Conservation (phyloP, 2,797 vertebrate species). For the Pangasius macronema region DNA sequence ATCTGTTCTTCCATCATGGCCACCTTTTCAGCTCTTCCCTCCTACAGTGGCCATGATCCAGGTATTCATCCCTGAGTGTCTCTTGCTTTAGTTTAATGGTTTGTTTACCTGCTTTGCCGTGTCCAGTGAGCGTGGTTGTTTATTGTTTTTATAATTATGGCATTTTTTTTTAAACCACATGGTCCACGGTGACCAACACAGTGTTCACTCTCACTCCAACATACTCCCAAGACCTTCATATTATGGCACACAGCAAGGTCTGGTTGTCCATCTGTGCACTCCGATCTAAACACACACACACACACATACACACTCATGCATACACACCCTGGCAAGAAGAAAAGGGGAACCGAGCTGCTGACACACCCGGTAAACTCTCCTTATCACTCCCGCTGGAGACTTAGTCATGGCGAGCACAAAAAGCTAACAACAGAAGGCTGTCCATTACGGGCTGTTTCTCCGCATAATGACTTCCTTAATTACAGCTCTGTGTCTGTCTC, state of each 20-base stretch:
- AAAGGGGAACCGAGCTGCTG: constrained; percentile 15
- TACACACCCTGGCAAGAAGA: constrained; percentile 16
- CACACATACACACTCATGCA: constrained; percentile 7
- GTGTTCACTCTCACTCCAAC: constrained; percentile 36
- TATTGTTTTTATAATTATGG: constrained; percentile 30
- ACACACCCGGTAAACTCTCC: constrained; percentile 34
- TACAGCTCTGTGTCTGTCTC: constrained; percentile 20
- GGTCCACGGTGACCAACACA: constrained; percentile 19
- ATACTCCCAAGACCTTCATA: constrained; percentile 36
- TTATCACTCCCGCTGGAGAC: constrained; percentile 23
- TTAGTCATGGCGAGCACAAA: background rate
- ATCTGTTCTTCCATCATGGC: constrained; percentile 34
- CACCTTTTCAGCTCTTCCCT: background rate
- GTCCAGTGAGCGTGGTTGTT: constrained; percentile 29
- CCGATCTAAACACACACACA: constrained; percentile 36
- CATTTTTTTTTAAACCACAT: constrained; percentile 27
- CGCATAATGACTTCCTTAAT: constrained; percentile 24
- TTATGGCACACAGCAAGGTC: constrained; percentile 35
- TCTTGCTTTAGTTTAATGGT: constrained; percentile 32
- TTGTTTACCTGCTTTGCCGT: constrained; percentile 35
- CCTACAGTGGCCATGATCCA: constrained; percentile 9
- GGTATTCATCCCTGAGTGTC: constrained; percentile 20
- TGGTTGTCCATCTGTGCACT: constrained; percentile 54
- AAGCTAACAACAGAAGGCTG: constrained; percentile 22
- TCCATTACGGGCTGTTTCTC: constrained; percentile 10